These are phyloP conservation scores for Amblyraja radiata DNA, from an alignment of 2,797 vertebrate genomes.

Conservation along the genomic window DNA sequence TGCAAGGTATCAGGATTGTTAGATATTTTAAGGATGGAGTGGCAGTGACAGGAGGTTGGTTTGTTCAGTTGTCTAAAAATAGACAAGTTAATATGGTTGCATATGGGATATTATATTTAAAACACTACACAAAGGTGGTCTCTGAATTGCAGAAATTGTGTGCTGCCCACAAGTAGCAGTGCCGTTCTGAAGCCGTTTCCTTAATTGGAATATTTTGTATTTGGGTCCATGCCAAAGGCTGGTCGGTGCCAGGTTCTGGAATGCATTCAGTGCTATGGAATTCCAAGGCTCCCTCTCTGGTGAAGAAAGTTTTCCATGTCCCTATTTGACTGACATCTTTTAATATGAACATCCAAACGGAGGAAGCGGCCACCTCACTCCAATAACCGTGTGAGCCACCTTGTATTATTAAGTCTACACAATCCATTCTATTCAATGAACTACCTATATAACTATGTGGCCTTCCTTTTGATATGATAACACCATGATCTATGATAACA, in stretches of 20 bases:
- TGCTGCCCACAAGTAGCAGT: too few species aligned
- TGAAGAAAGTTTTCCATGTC: neutral
- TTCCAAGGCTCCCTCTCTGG: neutral
- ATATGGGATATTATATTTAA: too few species aligned
- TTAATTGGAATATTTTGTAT: neutral
- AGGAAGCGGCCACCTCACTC: neutral
- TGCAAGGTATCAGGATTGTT: too few species aligned
- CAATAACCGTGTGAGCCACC: too few species aligned
- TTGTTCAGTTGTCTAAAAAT: neutral
- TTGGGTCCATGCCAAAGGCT: neutral
- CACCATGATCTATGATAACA: neutral
- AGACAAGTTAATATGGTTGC: too few species aligned
- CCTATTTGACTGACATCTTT: neutral
- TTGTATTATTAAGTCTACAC: neutral
- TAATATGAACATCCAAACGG: neutral
- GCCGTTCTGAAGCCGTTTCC: neutral
- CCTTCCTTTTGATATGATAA: neutral
- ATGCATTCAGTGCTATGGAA: neutral
- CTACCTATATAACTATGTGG: neutral
- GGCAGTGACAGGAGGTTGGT: too few species aligned
- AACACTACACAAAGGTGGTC: too few species aligned
- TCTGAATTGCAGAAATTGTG: too few species aligned
- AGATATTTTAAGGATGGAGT: too few species aligned
- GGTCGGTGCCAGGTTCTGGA: neutral
- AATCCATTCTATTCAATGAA: neutral